Evolutionary conservation across 2,888 invertebrate genomes (phyloP), one percentile per base, ranked within the genome.

Genomic region (Dermolepida albohirtum): DNA sequence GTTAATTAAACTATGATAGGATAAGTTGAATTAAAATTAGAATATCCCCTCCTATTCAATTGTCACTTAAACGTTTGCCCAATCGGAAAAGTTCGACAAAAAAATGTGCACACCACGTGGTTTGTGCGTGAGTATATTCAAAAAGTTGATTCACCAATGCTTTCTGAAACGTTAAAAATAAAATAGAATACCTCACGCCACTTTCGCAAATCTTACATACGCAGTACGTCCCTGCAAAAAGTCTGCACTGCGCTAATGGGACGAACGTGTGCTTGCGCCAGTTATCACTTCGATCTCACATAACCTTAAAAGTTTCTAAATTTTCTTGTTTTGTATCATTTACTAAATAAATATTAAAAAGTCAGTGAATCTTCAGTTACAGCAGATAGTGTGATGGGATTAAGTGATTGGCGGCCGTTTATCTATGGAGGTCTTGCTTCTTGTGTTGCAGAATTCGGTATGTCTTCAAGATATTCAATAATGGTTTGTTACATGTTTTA

Each of bases 351-450:
- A 39, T 40, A 40, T 14, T 29, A 54, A 54, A 39, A 14, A 54
- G 11, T 27, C 6, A 34, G 8, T 8, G 8, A 34, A 52, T 41
- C 52, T 44, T 75, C 76, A 73, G 74, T 75, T 41, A 70, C 17
- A n/a, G 43, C 16, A 66, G 14, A 73, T 72, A 77, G 77, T 87
- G 89, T 88, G 80, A 92, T 91, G 91, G 91, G 89, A 86, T 89
- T 90, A 82, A 87, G 87, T 79, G 92, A 94, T 84, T 96, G 96
- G 95, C 89, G 94, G 85, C 96, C 96, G 80, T 97, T 97, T 86
- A 87, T 96, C 78, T 97, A 95, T 86, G 97, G 97, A 82, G 97
- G 97, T 74, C 82, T 96, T 76, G 96, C 97, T 82, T 96, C 96
- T 73, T 94, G 96, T 77, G 90, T 93, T 75, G 97, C 97, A 66